Percentiles rank a stretch among this genome's conserved stretches.
Evolutionary conservation across 1,140 invertebrate genomes (phyloP).

Genomic region (Pseudomyrmex gracilis): DNA sequence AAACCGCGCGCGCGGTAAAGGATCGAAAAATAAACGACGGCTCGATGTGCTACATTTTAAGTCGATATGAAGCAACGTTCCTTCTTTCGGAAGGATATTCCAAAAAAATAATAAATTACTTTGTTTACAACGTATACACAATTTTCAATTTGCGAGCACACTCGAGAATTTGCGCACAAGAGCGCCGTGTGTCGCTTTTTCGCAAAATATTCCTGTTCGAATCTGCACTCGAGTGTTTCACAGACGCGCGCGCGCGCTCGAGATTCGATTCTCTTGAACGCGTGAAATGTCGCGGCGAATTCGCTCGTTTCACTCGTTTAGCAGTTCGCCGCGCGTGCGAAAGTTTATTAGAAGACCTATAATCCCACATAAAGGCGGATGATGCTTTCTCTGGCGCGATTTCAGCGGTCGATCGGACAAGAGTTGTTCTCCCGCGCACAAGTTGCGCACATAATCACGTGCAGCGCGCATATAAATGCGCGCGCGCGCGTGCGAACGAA

Average conservation of each 20-base stretch:
- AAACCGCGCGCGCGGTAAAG: background rate
- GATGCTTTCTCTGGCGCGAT: constrained; percentile 71
- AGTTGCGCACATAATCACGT: background rate
- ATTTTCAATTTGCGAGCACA: background rate
- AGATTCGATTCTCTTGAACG: background rate
- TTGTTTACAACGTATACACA: background rate
- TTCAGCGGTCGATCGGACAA: constrained; percentile 18
- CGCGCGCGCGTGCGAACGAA: background rate
- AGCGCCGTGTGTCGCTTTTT: background rate
- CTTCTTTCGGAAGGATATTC: background rate
- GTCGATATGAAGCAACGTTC: background rate
- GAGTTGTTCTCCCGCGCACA: background rate
- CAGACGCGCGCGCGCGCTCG: background rate
- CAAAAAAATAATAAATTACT: background rate
- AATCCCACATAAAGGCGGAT: constrained; percentile 71
- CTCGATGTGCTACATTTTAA: constrained; percentile 5
- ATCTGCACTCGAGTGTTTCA: background rate
- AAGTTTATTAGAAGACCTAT: constrained; percentile 74
- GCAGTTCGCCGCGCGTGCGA: constrained; percentile 42
- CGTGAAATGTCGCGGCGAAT: constrained; percentile 8
- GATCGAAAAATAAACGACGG: background rate
- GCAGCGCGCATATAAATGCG: background rate
- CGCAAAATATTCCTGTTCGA: background rate
- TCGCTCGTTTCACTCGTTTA: constrained; percentile 19
- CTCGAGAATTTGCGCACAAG: background rate